Base-by-base conservation (phyloP, 2,113 vertebrate species). In the Cyphotilapia sp. region DNA sequence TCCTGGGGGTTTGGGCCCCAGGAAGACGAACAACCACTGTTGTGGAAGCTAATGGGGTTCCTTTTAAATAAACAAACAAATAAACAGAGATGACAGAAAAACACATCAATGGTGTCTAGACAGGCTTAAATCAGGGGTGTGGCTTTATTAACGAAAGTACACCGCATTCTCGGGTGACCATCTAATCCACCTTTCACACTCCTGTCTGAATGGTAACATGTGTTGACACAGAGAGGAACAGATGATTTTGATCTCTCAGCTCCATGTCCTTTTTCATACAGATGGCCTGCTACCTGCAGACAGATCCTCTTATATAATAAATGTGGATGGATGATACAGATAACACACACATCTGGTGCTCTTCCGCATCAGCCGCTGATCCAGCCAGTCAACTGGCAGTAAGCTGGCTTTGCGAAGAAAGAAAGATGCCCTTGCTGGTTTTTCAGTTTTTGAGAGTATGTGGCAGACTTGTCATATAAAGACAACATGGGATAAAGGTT, bases 301-400 rank as follows among this genome's bases (percentile, higher is more conserved):
- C n/a, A 81, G 31, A 95, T 93, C 89, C 89, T 90, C 85, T 94
- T 94, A 94, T 89, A 86, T 93, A 94, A 95, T 57, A 40, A 57
- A 22, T 78, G 85, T 85, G 54, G 82, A 84, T 78, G 89, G 89
- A 91, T 92, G 87, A 93, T 88, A 83, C 40, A 59, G 89, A 94
- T 94, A 87, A 93, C 78, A 85, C 84, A 85, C 83, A 89, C 94
- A 94, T 93, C 93, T 94, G 95, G 82, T 83, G 84, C 87, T 83
- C 83, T 86, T 85, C 71, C 31, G 81, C 87, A 85, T 85, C 85
- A 94, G 91, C 89, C 91, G 88, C 87, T 93, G 93, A 94, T 92
- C 91, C 90, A 80, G 85, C 87, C 88, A 87, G 87, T 85, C 91
- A 90, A 88, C 24, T 74, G 69, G 22, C 69, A 74, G 69, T 54